Evolutionary conservation across 2,888 invertebrate species (phyloP).

Genomic region (Cremastinae sp.): DNA sequence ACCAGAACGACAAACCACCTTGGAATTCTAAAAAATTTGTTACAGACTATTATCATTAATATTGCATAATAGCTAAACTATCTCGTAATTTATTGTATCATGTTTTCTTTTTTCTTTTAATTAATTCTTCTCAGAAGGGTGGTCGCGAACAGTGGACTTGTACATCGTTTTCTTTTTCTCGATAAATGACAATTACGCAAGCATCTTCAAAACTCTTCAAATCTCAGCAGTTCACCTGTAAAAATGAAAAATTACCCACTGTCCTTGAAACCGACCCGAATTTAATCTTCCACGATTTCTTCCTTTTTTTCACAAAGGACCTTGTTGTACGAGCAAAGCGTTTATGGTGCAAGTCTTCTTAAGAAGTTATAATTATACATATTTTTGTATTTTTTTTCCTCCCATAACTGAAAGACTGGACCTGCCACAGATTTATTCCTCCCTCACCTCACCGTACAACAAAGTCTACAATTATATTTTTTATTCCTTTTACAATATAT

Average conservation of each 20-base stretch:
- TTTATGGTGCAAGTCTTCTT: constrained; percentile 7
- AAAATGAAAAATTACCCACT: constrained; percentile 45
- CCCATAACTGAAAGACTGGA: constrained; percentile 54
- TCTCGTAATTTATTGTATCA: constrained; percentile 63
- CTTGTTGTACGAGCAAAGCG: constrained; percentile 65
- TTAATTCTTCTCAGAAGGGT: constrained; percentile 35
- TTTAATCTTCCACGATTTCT: constrained; percentile 26
- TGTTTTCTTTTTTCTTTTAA: constrained; percentile 20
- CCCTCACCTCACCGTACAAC: constrained; percentile 57
- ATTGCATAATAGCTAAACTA: constrained; percentile 65
- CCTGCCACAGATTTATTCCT: constrained; percentile 17
- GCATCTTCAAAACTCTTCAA: constrained; percentile 35
- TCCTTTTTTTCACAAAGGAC: constrained; percentile 31
- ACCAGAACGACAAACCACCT: constrained; percentile 65
- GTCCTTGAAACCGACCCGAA: constrained; percentile 50
- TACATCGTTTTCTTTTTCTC: constrained; percentile 41
- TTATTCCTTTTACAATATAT: constrained; percentile 60
- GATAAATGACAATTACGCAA: constrained; percentile 26
- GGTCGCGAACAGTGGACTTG: constrained; percentile 55
- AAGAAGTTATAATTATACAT: constrained; percentile 29
- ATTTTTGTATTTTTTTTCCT: constrained; percentile 21
- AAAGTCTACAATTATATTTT: constrained; percentile 57
- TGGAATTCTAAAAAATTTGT: constrained; percentile 63
- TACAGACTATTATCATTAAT: constrained; percentile 67
- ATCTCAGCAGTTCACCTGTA: constrained; percentile 9